Percentiles rank a stretch among this genome's conserved stretches.
These are phyloP conservation scores for Drosophila neonasuta DNA, from an alignment of 2,888 invertebrate species.

Conservation along the genomic window DNA sequence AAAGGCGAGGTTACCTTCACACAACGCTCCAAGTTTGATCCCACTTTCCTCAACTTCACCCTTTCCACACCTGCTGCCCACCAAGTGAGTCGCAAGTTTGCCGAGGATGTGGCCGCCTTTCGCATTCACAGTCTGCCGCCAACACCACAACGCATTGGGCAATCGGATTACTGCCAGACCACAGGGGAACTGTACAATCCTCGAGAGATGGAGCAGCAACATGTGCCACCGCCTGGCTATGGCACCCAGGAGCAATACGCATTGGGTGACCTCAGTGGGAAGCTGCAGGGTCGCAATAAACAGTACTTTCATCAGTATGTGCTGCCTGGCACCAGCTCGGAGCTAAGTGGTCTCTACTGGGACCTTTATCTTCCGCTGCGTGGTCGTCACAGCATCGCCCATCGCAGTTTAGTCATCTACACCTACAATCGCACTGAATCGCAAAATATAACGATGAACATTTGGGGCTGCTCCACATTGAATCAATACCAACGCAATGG, in stretches of 20 bases:
- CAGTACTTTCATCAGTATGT: constrained; percentile 87
- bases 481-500: constrained; percentile 86
- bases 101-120: constrained; percentile 88
- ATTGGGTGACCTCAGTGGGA: constrained; percentile 94
- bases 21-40: constrained; percentile 92
- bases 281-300: constrained; percentile 89
- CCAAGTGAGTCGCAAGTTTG: constrained; percentile 87
- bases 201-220: constrained; percentile 83
- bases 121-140: constrained; percentile 89
- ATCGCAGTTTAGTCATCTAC: constrained; percentile 86
- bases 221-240: constrained; percentile 87
- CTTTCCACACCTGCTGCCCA: constrained; percentile 87
- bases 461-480: constrained; percentile 86
- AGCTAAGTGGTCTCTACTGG: constrained; percentile 89
- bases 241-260: constrained; percentile 93
- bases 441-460: constrained; percentile 74
- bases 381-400: constrained; percentile 90
- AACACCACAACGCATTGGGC: constrained; percentile 83
- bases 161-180: constrained; percentile 85
- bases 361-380: constrained; percentile 93
- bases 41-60: constrained; percentile 90
- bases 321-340: constrained; percentile 87
- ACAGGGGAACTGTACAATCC: constrained; percentile 92
- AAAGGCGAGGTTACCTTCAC: constrained; percentile 89
- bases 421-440: constrained; percentile 77